These are phyloP conservation scores for Pterostichus madidus DNA, from an alignment of 2,888 invertebrate genomes.

Conservation along the genomic window DNA sequence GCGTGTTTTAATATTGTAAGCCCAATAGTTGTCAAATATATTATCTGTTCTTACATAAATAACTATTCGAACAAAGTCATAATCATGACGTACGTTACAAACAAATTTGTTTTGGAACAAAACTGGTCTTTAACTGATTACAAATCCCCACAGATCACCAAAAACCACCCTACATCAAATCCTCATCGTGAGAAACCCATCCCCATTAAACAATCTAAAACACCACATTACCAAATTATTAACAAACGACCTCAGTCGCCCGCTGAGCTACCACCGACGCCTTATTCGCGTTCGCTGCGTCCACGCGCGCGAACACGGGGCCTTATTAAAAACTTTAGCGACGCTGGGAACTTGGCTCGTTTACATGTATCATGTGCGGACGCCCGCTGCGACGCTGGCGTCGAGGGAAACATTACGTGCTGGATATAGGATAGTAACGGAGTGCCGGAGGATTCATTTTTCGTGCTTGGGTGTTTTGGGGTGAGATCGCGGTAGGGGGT, in stretches of 20 bases:
- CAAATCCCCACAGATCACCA: too few species aligned
- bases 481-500: neutral
- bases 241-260: constrained; percentile 4
- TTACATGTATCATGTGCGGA: constrained; percentile 60
- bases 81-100: too few species aligned
- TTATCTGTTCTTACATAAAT: too few species aligned
- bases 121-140: too few species aligned
- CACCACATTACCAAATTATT: constrained; percentile 23
- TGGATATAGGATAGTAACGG: neutral
- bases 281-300: neutral
- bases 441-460: constrained; percentile 3
- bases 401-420: constrained; percentile 37
- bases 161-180: too few species aligned
- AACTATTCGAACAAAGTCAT: too few species aligned
- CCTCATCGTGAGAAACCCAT: constrained; percentile 1
- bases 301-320: constrained; percentile 13
- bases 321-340: constrained; percentile 60
- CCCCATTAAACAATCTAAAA: neutral
- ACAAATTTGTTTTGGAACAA: too few species aligned
- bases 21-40: too few species aligned
- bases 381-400: constrained; percentile 49
- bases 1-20: too few species aligned
- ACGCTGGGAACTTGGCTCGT: constrained; percentile 59
- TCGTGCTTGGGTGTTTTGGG: neutral
- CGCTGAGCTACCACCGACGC: constrained; percentile 14